Evolutionary conservation across 2,113 vertebrate genomes (phyloP).

Genomic region (Dunckerocampus dactyliophorus): DNA sequence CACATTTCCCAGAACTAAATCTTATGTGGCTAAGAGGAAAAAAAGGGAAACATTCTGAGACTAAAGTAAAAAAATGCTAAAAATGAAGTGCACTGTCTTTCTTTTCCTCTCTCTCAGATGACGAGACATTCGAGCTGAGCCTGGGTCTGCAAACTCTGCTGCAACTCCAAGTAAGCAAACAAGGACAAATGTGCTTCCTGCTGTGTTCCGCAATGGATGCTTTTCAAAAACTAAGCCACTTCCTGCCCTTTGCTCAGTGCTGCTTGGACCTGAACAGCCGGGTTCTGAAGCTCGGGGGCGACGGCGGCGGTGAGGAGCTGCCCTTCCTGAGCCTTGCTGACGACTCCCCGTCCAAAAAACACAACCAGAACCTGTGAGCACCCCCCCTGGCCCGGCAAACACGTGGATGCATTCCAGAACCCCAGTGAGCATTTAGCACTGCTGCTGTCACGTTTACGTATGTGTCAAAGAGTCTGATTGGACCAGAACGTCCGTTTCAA

Average conservation of each 20-base stretch:
- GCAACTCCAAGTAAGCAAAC: constrained; percentile 84
- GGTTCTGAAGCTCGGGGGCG: constrained; percentile 75
- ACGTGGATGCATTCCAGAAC: neutral
- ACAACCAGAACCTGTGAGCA: constrained; percentile 75
- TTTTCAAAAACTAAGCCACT: no score
- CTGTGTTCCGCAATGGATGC: no score
- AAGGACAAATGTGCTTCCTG: neutral
- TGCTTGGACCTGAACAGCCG: constrained; percentile 82
- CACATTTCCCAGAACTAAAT: no score
- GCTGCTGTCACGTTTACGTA: no score
- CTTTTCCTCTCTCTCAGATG: constrained; percentile 70
- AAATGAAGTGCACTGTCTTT: no score
- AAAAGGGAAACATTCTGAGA: no score
- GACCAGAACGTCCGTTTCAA: neutral
- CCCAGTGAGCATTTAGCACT: no score
- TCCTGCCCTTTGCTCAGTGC: constrained; percentile 68
- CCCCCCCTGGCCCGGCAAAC: neutral
- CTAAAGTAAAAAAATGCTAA: no score
- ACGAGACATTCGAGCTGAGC: constrained; percentile 79
- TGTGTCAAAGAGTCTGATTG: no score
- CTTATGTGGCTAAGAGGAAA: no score
- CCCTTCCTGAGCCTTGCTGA: constrained; percentile 76
- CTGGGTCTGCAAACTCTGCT: constrained; percentile 87
- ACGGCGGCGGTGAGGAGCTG: constrained; percentile 75
- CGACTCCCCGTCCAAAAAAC: constrained; percentile 29